Evolutionary conservation across 2,113 vertebrate species (phyloP), one percentile per base, ranked within the genome.

Genomic region (Condylura cristata): DNA sequence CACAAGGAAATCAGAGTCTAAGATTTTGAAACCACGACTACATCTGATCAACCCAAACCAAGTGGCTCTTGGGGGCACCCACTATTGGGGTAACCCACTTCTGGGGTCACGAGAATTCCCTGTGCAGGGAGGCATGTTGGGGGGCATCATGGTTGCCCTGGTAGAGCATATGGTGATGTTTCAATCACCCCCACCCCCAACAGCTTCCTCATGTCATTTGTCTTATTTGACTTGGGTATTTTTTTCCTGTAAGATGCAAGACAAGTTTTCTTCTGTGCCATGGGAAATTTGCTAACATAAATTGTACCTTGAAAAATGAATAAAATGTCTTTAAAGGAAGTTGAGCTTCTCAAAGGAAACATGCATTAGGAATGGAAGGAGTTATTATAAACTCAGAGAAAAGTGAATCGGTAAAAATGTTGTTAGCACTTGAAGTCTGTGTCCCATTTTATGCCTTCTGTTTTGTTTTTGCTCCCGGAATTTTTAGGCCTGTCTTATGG

Each of bases 271-370:
- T 82, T 85, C 34, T 79, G 37, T 79, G 65, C 37, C 72, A 2
- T 56, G 39, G 76, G 11, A 87, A 39, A 20, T 28, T 46, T 71
- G n/a, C 89, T 61, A 48, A 20, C 63, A 32, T 53, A 63, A 87
- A 85, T 16, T 90, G n/a, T 18, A 80, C 83, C 46, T 65, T 90
- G 26, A 72, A 56, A 93, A n/a, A 72, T 68, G 39, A 90, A 60
- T 89, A 32, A 91, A 80, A 89, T 22, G 0, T 86, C 58, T 82
- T 85, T 32, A 37, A 12, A 48, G n/a, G 24, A 74, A 44, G 28
- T 76, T 75, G 58, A 51, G 58, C n/a, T 76, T 46, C 46, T 89
- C 24, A 34, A 70, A 72, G 46, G 58, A 84, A 80, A 65, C 56
- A 46, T 72, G 10, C 60, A 58, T 3, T 9, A 81, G 46, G 24